Evolutionary conservation across 2,888 invertebrate genomes (phyloP).

Genomic region (Bembecia ichneumoniformis): DNA sequence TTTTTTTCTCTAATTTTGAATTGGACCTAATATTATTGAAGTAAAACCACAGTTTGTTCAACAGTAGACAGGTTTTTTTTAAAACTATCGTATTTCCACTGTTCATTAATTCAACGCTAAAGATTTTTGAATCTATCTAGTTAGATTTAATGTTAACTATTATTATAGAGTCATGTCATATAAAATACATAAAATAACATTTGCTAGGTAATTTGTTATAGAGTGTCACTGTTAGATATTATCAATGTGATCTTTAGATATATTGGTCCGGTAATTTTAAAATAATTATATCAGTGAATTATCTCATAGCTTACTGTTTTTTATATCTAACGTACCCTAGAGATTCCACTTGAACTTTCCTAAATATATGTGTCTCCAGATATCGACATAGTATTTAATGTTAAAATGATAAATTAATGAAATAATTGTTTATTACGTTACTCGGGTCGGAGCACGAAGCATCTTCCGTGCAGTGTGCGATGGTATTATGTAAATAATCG

Average conservation of each 20-base stretch:
- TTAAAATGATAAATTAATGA: constrained; percentile 41
- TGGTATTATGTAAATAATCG: constrained; percentile 71
- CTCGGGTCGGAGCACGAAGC: constrained; percentile 45
- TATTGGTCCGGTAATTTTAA: constrained; percentile 40
- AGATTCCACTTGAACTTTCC: constrained; percentile 52
- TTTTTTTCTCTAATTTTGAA: constrained; percentile 17
- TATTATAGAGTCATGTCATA: constrained; percentile 35
- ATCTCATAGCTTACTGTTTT: constrained; percentile 59
- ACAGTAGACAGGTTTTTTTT: no score
- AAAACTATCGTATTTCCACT: no score
- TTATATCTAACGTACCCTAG: constrained; percentile 53
- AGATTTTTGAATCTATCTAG: constrained; percentile 42
- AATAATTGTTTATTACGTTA: constrained; percentile 58
- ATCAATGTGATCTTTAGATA: constrained; percentile 47
- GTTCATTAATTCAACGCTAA: constrained; percentile 12
- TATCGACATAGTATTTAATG: constrained; percentile 63
- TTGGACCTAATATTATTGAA: no score
- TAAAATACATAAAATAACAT: constrained; percentile 20
- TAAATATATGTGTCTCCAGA: constrained; percentile 56
- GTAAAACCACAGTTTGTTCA: no score
- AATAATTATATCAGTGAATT: constrained; percentile 35
- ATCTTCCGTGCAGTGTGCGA: constrained; percentile 24
- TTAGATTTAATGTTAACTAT: constrained; percentile 42
- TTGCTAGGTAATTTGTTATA: constrained; percentile 60
- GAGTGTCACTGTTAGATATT: constrained; percentile 56